A percentile compares a stretch with the other conserved stretches of the same genome.
These are phyloP conservation scores for Parus major DNA, from an alignment of 2,113 vertebrate species.

Conservation along the genomic window DNA sequence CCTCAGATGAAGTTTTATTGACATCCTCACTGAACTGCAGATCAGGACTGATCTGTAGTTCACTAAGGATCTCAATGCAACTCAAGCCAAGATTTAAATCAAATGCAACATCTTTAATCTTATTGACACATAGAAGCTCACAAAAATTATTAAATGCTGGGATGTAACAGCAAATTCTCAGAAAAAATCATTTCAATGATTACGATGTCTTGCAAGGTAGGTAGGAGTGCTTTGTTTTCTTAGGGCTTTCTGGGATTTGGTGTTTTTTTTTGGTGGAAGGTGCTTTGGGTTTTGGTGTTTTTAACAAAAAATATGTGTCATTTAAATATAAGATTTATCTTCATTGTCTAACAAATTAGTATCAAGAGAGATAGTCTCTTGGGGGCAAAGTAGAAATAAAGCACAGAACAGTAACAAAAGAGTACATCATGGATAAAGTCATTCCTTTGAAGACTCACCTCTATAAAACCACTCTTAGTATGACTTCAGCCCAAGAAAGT, in stretches of 20 bases:
- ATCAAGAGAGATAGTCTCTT: not conserved
- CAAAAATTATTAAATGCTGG: not conserved
- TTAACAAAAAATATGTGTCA: not conserved
- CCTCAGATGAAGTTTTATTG: not conserved
- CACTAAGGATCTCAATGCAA: not conserved
- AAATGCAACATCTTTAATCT: not conserved
- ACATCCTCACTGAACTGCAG: not conserved
- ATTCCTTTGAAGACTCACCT: not conserved
- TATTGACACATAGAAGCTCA: not conserved
- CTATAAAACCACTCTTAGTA: not conserved
- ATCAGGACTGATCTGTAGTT: not conserved
- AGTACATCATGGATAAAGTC: not conserved
- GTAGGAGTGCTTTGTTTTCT: not conserved
- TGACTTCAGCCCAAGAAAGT: not conserved
- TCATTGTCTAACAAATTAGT: not conserved
- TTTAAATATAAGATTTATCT: not conserved
- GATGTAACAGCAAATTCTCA: not conserved
- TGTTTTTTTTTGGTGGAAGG: rapidly evolving
- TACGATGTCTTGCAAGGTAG: not conserved
- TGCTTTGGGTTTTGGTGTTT: not conserved
- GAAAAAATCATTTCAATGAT: not conserved
- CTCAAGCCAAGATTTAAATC: not conserved
- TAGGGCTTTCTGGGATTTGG: not conserved
- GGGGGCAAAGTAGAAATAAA: not conserved
- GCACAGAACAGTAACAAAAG: not conserved